Evolutionary conservation across 2,888 invertebrate genomes (phyloP), one percentile per base, ranked within the genome.

Genomic region (Hedychridium roseum): DNA sequence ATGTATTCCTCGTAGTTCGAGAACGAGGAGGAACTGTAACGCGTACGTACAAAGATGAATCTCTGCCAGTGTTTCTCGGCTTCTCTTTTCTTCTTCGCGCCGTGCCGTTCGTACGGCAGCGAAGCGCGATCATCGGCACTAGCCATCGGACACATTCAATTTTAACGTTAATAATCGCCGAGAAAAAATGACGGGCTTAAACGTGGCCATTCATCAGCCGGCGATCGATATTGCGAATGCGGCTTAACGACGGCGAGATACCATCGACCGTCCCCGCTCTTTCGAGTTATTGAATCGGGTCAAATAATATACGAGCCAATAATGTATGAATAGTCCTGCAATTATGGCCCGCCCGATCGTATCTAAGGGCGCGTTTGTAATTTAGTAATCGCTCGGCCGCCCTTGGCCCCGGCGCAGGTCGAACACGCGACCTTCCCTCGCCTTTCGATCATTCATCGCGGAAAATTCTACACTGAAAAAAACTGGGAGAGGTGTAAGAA

Each of bases 251-350:
- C 64, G 63, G 54, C 55, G 62, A 65, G 70, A 70, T 70, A 70
- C 35, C 60, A 71, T 71, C 69, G 58, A 44, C 43, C 58, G 54
- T 59, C 56, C 59, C 50, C n/a, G n/a, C n/a, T 52, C 45, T 40
- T 51, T 55, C 46, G 58, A 73, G 66, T 73, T 72, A 74, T 74
- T 74, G 73, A 74, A 73, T 74, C 59, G 70, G 71, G 64, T 68
- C 66, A 73, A 73, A 71, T 74, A 74, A 74, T 72, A 71, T 74
- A 74, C 69, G 74, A 71, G 68, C 68, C 70, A 73, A 73, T 73
- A 73, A 73, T 71, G 70, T 65, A 72, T 63, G 70, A 71, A 73
- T 73, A 66, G 72, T 70, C 62, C 64, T 61, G 64, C 72, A 73
- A 73, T 73, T 73, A 73, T 61, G 62, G 59, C 39, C 23, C 42